A percentile compares a stretch with the other conserved stretches of the same genome.
Evolutionary conservation across 2,888 invertebrate genomes (phyloP).

Genomic region (Crioceris asparagi): DNA sequence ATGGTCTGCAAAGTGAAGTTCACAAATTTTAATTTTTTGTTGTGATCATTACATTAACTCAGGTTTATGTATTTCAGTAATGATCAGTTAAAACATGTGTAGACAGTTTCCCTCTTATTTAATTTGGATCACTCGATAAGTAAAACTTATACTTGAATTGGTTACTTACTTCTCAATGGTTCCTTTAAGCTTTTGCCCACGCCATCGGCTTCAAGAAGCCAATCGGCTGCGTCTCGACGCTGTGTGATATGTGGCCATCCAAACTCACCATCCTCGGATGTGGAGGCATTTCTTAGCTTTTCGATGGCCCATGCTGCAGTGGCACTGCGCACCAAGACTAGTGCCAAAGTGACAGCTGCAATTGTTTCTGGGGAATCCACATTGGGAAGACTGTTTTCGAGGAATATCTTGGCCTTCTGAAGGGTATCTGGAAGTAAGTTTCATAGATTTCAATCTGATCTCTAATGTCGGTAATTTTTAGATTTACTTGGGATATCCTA

Average conservation of each 20-base stretch:
- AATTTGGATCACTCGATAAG: background rate
- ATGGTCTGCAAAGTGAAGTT: too few relatives aligned
- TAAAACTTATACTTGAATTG: background rate
- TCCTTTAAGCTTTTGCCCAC: slow-evolving; percentile 45
- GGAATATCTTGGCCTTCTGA: slow-evolving; percentile 44
- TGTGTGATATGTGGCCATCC: slow-evolving; percentile 50
- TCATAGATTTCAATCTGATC: too few relatives aligned
- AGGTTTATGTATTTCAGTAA: too few relatives aligned
- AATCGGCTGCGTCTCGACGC: slow-evolving; percentile 50
- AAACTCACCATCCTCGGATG: slow-evolving; percentile 57
- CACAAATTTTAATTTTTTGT: too few relatives aligned
- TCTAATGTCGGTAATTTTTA: too few relatives aligned
- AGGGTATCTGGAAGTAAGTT: too few relatives aligned
- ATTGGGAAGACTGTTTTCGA: slow-evolving; percentile 47
- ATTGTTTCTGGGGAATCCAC: slow-evolving; percentile 48
- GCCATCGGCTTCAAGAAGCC: slow-evolving; percentile 51
- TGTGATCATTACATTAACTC: too few relatives aligned
- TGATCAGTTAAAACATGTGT: too few relatives aligned
- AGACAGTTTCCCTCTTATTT: too few relatives aligned
- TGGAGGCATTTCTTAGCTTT: slow-evolving; percentile 49
- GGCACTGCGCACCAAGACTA: slow-evolving; percentile 40
- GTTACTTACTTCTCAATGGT: slow-evolving; percentile 32
- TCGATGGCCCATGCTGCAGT: slow-evolving; percentile 47
- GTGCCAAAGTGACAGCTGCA: slow-evolving; percentile 48
- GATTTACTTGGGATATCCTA: too few relatives aligned